phyloP scores from a whole-genome alignment of 2,797 vertebrate genomes.

The Okamejei kenojei region DNA sequence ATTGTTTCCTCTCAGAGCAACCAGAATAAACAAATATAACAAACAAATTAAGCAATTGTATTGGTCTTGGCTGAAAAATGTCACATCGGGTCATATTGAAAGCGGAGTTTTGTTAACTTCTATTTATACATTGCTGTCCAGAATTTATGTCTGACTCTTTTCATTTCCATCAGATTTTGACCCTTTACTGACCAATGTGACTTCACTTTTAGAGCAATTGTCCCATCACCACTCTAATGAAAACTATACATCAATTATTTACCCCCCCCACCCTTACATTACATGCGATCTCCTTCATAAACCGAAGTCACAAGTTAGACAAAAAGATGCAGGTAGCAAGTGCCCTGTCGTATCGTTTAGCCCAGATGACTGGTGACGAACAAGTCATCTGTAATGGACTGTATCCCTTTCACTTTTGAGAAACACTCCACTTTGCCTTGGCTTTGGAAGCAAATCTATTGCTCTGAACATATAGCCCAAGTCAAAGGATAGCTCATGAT shows the following conservation, averaged over 20 bases:
- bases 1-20: constrained; percentile 6
- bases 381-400: no score
- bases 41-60: not conserved
- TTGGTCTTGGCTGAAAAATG: not conserved
- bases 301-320: no score
- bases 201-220: not conserved
- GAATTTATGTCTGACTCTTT: not conserved
- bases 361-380: not conserved
- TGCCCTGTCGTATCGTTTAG: no score
- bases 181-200: not conserved
- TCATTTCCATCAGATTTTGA: not conserved
- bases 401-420: not conserved
- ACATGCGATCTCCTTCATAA: no score
- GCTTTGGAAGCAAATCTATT: not conserved
- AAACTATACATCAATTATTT: not conserved
- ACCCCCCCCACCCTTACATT: no score
- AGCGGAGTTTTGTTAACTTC: not conserved
- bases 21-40: not conserved
- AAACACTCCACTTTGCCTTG: not conserved
- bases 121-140: not conserved
- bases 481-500: not conserved
- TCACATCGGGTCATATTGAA: not conserved
- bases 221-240: not conserved
- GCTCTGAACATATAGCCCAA: not conserved
- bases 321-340: no score